Evolutionary conservation across 2,113 vertebrate species (phyloP), one percentile per base, ranked within the genome.

Genomic region (Typhlomys cinereus): DNA sequence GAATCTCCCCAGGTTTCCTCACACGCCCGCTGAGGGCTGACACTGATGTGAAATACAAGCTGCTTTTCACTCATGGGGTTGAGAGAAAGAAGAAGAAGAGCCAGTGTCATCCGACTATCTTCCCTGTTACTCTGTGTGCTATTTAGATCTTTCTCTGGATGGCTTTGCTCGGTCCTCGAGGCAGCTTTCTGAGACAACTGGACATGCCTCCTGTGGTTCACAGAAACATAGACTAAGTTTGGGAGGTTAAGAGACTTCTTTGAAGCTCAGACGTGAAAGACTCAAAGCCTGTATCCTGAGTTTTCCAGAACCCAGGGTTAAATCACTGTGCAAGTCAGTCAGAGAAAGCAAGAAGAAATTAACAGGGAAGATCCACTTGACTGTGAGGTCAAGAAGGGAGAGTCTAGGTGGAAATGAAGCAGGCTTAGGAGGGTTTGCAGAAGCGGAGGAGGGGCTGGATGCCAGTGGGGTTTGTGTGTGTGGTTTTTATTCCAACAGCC

Each of bases 401-500:
- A 5, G 44, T 74, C 27, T n/a, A 39, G 39, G 31, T 70, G 20
- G 84, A 27, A 61, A 27, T 25, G 52, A 84, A 67, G 81, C 18
- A 69, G 61, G 9, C 36, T 54, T 27, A 36, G 2, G 9, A 23
- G 8, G 7, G 18, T 29, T 48, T 11, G 2, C 70, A 12, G 44
- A 29, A 21, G 36, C n/a, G 34, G 34, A 50, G 14, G 62, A 44
- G 50, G 66, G n/a, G 31, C 6, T 48, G 71, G 79, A 25, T 50
- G 8, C 18, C 64, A 23, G 23, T 46, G 15, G 0, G 0, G 23
- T 25, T 39, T 89, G n/a, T 52, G 27, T 73, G 17, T 85, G 57
- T 59, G 57, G 85, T 95, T 96, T 96, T 92, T 90, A 78, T 46
- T 92, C 82, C 57, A 6, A n/a, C 0, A 14, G 5, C 23, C 15